Conservation (phyloP, 2,113 vertebrate genomes). For the Syrmaticus mikado region DNA sequence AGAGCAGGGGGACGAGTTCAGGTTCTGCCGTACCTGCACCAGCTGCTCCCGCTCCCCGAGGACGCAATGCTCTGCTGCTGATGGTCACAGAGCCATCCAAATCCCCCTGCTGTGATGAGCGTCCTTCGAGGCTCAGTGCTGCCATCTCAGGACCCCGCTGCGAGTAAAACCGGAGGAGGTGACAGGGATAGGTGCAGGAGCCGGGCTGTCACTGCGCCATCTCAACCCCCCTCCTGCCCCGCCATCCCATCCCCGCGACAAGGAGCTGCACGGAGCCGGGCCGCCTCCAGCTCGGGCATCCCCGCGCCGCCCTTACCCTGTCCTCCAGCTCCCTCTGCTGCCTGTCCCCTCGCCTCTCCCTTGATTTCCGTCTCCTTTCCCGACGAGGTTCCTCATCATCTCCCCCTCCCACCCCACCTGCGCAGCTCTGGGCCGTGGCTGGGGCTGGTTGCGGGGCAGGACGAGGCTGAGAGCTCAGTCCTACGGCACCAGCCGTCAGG, state of each 20-base stretch:
- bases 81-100: neutral
- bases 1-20: neutral
- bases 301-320: neutral
- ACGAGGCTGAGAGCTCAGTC: neutral
- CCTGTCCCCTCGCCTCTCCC: neutral
- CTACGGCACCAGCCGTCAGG: neutral
- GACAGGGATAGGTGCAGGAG: too few relatives aligned
- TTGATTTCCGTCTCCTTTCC: neutral
- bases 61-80: neutral
- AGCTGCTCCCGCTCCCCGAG: neutral
- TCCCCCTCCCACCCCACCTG: too few relatives aligned
- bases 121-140: neutral
- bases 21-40: neutral
- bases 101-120: neutral
- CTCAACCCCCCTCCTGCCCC: too few relatives aligned
- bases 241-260: too few relatives aligned
- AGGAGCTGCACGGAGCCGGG: too few relatives aligned
- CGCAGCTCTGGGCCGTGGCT: too few relatives aligned
- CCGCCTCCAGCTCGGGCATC: too few relatives aligned
- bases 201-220: too few relatives aligned
- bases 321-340: constrained; percentile 76
- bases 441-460: neutral
- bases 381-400: neutral
- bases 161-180: neutral
- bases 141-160: neutral